Evolutionary conservation across 2,888 invertebrate species (phyloP).

Genomic region (Mythimna loreyi): DNA sequence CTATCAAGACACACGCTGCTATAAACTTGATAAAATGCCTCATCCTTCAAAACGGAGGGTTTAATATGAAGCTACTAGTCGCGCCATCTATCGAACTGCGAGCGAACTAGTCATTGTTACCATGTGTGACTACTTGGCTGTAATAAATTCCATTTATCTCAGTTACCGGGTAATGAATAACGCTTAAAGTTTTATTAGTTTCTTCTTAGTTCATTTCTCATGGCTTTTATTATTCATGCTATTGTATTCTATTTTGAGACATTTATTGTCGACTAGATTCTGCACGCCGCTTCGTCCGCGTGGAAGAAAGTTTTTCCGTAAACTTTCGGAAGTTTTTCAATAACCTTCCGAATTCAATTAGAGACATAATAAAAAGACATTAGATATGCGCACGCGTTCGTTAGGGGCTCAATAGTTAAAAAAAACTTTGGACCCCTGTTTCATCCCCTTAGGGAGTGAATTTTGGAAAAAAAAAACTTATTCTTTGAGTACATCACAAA

Average conservation of each 20-base stretch:
- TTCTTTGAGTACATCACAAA: too few species aligned
- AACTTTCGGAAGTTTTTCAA: too few species aligned
- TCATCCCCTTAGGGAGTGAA: too few species aligned
- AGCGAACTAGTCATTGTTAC: constrained; percentile 43
- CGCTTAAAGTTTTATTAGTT: constrained; percentile 37
- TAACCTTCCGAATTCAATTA: too few species aligned
- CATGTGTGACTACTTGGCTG: constrained; percentile 18
- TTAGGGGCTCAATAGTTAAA: too few species aligned
- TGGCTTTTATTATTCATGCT: constrained; percentile 2
- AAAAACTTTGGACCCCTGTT: too few species aligned
- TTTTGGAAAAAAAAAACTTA: too few species aligned
- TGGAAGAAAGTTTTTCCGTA: too few species aligned
- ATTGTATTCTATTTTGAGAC: not conserved
- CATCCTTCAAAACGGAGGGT: constrained; percentile 35
- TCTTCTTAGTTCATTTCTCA: constrained; percentile 20
- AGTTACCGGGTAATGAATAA: constrained; percentile 44
- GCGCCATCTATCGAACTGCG: constrained; percentile 53
- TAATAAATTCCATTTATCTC: constrained; percentile 45
- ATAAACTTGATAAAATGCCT: constrained; percentile 40
- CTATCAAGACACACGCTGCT: constrained; percentile 19
- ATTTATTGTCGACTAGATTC: not conserved
- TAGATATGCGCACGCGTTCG: too few species aligned
- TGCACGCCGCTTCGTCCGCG: too few species aligned
- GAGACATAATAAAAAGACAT: too few species aligned
- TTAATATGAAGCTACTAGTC: constrained; percentile 40